Evolutionary conservation across 2,888 invertebrate species (phyloP).

Genomic region (Agonum fuliginosum): DNA sequence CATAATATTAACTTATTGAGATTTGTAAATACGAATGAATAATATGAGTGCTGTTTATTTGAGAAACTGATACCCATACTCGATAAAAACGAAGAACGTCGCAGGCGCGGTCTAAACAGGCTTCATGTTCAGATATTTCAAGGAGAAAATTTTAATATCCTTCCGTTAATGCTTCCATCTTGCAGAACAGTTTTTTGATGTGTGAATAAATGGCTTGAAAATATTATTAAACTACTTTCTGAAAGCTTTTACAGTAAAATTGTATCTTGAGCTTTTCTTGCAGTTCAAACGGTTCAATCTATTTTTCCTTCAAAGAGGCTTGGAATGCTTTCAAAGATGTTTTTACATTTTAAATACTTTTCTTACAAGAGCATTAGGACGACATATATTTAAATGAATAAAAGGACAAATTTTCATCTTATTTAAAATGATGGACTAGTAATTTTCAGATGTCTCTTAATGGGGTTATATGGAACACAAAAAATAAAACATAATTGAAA

Average conservation of each 20-base stretch:
- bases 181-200: not conserved
- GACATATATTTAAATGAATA: not conserved
- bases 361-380: conserved; percentile 1
- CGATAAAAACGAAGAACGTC: too few relatives aligned
- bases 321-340: conserved; percentile 4
- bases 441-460: too few relatives aligned
- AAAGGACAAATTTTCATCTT: not conserved
- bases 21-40: too few relatives aligned
- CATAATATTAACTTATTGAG: too few relatives aligned
- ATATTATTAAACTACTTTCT: conserved; percentile 22
- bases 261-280: not conserved
- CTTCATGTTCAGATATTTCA: not conserved
- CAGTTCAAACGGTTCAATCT: conserved; percentile 9
- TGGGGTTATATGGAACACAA: too few relatives aligned
- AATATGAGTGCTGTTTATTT: too few relatives aligned
- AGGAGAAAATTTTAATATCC: not conserved
- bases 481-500: too few relatives aligned
- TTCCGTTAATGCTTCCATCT: too few relatives aligned
- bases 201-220: conserved; percentile 3
- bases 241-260: conserved; percentile 18
- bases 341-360: conserved; percentile 30
- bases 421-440: too few relatives aligned
- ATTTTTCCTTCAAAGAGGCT: not conserved
- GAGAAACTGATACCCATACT: too few relatives aligned
- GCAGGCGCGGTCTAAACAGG: not conserved